These are phyloP conservation scores for Camponotus vicinus DNA, from an alignment of 1,140 invertebrate species.

Conservation along the genomic window DNA sequence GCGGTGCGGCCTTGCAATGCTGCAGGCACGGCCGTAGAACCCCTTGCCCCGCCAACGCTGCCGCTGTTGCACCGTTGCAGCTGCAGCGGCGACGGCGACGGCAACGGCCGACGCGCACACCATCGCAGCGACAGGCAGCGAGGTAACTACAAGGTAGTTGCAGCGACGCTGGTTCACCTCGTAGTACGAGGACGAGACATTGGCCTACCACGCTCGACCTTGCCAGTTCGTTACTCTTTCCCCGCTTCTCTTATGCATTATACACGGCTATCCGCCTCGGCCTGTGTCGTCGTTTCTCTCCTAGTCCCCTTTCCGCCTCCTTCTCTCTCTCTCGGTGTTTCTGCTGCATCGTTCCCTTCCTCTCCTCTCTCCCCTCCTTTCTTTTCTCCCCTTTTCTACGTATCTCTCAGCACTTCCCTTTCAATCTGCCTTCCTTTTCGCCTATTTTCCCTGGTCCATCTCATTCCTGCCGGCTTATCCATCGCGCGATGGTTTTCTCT, in stretches of 20 bases:
- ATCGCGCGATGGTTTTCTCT: conserved; percentile 46
- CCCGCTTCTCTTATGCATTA: conserved; percentile 79
- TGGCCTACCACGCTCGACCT: conserved; percentile 86
- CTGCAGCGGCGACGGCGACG: conserved; percentile 69
- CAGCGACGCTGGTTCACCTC: conserved; percentile 74
- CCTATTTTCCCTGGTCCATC: conserved; percentile 68
- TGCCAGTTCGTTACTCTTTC: conserved; percentile 86
- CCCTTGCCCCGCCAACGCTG: conserved; percentile 10
- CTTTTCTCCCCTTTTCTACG: conserved; percentile 5
- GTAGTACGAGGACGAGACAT: conserved; percentile 83
- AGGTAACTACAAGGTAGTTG: conserved; percentile 61
- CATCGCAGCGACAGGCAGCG: conserved; percentile 45
- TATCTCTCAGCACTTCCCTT: conserved; percentile 60
- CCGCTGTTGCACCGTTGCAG: conserved; percentile 78
- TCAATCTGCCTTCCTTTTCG: conserved; percentile 69
- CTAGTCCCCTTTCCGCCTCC: background rate
- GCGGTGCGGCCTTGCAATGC: conserved; percentile 83
- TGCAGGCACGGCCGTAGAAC: conserved; percentile 70
- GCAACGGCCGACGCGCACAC: conserved; percentile 47
- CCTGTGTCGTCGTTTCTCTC: conserved; percentile 66
- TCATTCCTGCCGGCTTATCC: conserved; percentile 52
- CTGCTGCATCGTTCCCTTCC: conserved; percentile 50
- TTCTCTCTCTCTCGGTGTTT: conserved; percentile 45
- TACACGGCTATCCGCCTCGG: conserved; percentile 76
- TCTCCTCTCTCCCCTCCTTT: background rate